Conservation (phyloP, 2,888 invertebrate genomes). For the Charanyca ferruginea region DNA sequence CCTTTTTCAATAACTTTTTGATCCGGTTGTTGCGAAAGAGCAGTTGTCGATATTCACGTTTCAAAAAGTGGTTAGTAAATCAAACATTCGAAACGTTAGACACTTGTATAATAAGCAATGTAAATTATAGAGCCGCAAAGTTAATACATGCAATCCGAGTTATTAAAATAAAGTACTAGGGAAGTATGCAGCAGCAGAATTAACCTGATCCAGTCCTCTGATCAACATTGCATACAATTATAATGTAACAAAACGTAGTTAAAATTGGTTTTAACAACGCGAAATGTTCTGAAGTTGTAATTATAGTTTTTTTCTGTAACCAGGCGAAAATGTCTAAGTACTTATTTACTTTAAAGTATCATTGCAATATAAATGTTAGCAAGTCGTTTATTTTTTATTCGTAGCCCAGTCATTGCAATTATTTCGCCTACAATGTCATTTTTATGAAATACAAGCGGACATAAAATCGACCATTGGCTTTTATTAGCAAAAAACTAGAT, state of each 20-base stretch:
- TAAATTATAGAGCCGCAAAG: constrained; percentile 46
- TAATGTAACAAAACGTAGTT: constrained; percentile 23
- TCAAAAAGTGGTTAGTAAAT: constrained; percentile 32
- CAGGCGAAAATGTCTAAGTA: constrained; percentile 13
- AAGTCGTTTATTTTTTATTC: constrained; percentile 28
- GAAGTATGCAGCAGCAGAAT: constrained; percentile 16
- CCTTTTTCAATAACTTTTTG: constrained; percentile 25
- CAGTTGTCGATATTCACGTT: constrained; percentile 14
- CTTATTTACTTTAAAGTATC: constrained; percentile 1
- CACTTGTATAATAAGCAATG: constrained; percentile 35
- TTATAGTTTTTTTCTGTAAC: constrained; percentile 28
- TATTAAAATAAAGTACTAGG: constrained; percentile 48
- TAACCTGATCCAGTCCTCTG: constrained; percentile 10
- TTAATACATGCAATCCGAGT: constrained; percentile 30
- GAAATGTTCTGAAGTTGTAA: constrained; percentile 33
- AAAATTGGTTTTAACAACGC: constrained; percentile 30
- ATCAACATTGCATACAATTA: constrained; percentile 42
- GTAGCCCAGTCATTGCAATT: constrained; percentile 13
- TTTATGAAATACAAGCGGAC: constrained; percentile 32
- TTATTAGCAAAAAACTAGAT: constrained; percentile 51
- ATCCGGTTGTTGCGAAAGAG: constrained; percentile 30
- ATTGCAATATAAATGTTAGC: constrained; percentile 12
- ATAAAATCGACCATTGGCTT: constrained; percentile 17
- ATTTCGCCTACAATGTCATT: constrained; percentile 15
- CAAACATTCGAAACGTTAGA: constrained; percentile 29